Conservation (phyloP, 2,113 vertebrate genomes). For the Aptenodytes forsteri region DNA sequence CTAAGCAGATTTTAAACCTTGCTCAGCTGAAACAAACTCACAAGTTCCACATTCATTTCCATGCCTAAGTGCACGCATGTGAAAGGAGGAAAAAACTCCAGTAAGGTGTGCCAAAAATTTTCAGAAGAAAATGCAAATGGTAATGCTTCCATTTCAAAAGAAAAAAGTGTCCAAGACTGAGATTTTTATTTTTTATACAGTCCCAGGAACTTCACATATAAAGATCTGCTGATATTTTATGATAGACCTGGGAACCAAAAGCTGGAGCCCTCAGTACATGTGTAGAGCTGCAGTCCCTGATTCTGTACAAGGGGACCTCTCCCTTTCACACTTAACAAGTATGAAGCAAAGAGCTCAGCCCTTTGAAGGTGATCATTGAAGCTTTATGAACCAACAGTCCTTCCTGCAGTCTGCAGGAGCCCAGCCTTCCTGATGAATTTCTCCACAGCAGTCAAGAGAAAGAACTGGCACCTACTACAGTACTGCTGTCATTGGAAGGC, state of each 20-base stretch:
- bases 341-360: not conserved
- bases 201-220: not conserved
- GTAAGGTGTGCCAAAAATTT: not conserved
- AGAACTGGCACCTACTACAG: not conserved
- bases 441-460: not conserved
- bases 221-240: not conserved
- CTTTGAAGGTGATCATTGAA: not conserved
- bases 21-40: conserved; percentile 51
- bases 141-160: not conserved
- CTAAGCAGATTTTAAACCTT: conserved; percentile 47
- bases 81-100: not conserved
- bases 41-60: conserved; percentile 49
- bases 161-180: not conserved
- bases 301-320: not conserved
- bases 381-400: not conserved
- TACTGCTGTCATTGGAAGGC: not conserved
- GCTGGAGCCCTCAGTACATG: accelerated
- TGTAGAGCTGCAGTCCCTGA: not conserved
- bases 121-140: not conserved
- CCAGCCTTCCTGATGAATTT: not conserved
- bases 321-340: not conserved
- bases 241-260: not conserved
- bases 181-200: not conserved
- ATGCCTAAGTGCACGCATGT: conserved; percentile 18
- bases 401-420: not conserved